phyloP scores from a whole-genome alignment of 2,113 vertebrate species.

The Cinclus cinclus region DNA sequence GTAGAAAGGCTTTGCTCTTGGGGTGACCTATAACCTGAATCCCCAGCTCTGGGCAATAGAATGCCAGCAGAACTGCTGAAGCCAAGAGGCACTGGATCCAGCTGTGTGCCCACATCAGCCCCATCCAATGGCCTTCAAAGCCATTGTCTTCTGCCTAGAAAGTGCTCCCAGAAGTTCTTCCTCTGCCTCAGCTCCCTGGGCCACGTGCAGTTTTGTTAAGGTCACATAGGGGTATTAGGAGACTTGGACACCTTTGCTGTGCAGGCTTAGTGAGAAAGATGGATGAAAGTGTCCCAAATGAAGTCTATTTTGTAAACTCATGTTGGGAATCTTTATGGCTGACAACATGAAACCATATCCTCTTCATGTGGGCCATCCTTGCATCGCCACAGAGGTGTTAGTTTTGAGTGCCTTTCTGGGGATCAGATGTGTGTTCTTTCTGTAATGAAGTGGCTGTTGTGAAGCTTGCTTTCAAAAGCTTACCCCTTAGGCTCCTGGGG shows the following conservation, averaged over 20 bases:
- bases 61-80: neutral
- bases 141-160: neutral
- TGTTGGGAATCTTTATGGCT: neutral
- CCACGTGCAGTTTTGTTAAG: neutral
- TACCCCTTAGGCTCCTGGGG: slow-evolving; percentile 29
- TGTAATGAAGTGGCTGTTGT: slow-evolving; percentile 33
- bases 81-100: neutral
- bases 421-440: neutral
- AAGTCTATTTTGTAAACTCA: neutral
- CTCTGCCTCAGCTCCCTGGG: neutral
- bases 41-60: neutral
- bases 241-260: neutral
- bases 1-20: neutral
- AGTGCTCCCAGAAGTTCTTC: neutral
- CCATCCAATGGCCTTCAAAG: neutral
- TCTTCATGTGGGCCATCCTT: neutral
- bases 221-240: neutral
- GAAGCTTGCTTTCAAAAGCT: slow-evolving; percentile 42
- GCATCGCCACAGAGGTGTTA: neutral
- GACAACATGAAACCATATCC: neutral
- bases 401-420: neutral
- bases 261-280: neutral
- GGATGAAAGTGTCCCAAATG: slow-evolving; percentile 3
- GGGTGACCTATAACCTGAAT: neutral
- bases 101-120: neutral